Percentiles rank a stretch among this genome's conserved stretches.
Conservation (phyloP, 2,797 vertebrate genomes). For the Sylvilagus floridanus region DNA sequence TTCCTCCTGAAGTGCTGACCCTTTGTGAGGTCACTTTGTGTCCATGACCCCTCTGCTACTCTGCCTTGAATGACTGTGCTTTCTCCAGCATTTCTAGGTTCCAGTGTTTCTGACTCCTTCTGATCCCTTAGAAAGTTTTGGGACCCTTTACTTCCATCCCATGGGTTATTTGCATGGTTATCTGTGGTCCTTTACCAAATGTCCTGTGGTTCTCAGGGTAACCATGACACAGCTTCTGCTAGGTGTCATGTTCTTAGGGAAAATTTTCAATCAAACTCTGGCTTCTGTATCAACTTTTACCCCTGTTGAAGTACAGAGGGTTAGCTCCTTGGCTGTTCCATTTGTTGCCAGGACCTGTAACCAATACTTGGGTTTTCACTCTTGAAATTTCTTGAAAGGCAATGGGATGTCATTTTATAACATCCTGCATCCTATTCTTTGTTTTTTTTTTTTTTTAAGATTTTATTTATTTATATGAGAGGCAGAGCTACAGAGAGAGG, state of each 20-base stretch:
- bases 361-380: not conserved
- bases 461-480: too few relatives aligned
- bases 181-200: not conserved
- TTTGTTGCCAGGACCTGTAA: not conserved
- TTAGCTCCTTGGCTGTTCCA: not conserved
- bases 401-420: not conserved
- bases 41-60: not conserved
- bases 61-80: not conserved
- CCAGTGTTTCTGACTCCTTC: not conserved
- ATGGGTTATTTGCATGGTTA: not conserved
- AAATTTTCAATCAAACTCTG: not conserved
- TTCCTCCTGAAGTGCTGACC: not conserved
- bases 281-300: not conserved
- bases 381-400: constrained; percentile 30
- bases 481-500: too few relatives aligned
- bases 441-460: too few relatives aligned
- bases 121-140: not conserved
- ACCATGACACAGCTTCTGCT: not conserved
- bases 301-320: not conserved
- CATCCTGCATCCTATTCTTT: too few relatives aligned
- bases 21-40: not conserved
- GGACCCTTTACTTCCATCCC: not conserved
- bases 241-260: not conserved
- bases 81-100: not conserved
- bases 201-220: not conserved